phyloP scores from a whole-genome alignment of 2,888 invertebrate species.

The Pristionchus japonicus region DNA sequence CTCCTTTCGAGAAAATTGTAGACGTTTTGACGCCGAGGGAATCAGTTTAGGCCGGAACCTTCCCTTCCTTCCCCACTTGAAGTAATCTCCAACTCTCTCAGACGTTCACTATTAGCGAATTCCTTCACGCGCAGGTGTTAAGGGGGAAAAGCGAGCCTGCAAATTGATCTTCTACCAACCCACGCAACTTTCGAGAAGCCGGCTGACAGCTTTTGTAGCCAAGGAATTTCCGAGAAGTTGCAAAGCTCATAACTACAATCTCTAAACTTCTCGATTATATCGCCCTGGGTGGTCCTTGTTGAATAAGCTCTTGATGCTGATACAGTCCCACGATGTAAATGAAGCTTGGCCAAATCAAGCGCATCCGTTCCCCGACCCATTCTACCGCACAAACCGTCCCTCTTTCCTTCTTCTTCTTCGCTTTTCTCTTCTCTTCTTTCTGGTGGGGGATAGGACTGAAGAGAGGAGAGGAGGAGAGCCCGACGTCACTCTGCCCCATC shows the following conservation, averaged over 20 bases:
- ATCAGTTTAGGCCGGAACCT: background rate
- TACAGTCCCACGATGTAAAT: no score
- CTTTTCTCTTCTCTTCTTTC: background rate
- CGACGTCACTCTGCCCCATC: constrained; percentile 22
- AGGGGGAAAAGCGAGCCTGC: background rate
- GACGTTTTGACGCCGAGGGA: background rate
- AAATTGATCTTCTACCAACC: background rate
- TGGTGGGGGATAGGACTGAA: background rate
- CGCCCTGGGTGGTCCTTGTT: no score
- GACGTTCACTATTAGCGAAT: no score
- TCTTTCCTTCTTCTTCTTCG: background rate
- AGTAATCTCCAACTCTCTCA: no score
- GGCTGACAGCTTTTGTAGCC: no score
- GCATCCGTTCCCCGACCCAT: background rate
- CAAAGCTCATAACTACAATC: no score
- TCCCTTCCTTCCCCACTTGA: no score
- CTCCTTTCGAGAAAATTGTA: no score
- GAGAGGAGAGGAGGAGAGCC: background rate
- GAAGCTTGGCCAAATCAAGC: no score
- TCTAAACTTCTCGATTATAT: background rate
- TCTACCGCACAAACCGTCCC: background rate
- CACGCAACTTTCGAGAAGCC: no score
- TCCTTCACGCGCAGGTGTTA: background rate
- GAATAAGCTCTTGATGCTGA: no score
- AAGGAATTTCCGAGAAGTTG: no score